Percentiles rank a stretch among this genome's conserved stretches.
Evolutionary conservation across 2,797 vertebrate genomes (phyloP).

Genomic region (Malacoctenus gilli): DNA sequence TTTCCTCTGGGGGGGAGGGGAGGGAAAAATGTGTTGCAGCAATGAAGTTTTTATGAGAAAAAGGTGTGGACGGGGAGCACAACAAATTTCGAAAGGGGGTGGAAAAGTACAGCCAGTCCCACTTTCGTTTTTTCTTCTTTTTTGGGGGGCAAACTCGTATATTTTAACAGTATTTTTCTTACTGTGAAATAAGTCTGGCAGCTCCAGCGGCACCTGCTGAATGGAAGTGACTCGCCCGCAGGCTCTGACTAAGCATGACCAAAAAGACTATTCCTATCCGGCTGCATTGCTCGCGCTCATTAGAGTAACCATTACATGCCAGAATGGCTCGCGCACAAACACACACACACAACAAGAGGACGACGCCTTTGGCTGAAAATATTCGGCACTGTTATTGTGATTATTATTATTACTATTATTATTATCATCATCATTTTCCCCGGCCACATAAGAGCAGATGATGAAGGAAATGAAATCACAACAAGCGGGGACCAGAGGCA

Average conservation of each 20-base stretch:
- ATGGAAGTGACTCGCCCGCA: too few relatives aligned
- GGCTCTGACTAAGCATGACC: constrained; percentile 37
- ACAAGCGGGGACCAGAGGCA: constrained; percentile 29
- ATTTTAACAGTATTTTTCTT: constrained; percentile 24
- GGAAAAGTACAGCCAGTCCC: constrained; percentile 22
- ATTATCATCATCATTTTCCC: constrained; percentile 56
- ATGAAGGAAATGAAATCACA: constrained; percentile 60
- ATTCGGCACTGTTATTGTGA: constrained; percentile 55
- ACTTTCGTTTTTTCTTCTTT: constrained; percentile 18
- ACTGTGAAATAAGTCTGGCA: constrained; percentile 13
- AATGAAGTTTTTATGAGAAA: constrained; percentile 21
- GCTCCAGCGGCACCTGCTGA: background rate
- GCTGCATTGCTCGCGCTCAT: constrained; percentile 55
- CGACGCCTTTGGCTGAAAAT: constrained; percentile 63
- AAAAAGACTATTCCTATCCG: constrained; percentile 26
- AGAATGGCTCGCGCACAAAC: constrained; percentile 50
- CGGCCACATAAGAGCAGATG: constrained; percentile 41
- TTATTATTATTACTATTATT: constrained; percentile 63
- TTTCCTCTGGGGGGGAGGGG: constrained; percentile 17
- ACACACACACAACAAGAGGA: constrained; percentile 28
- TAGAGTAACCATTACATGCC: constrained; percentile 64
- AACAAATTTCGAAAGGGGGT: constrained; percentile 18
- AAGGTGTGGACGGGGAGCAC: constrained; percentile 17
- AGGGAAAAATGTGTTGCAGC: constrained; percentile 16
- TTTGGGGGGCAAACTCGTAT: constrained; percentile 17